Percentiles rank a stretch among this genome's conserved stretches.
phyloP scores from a whole-genome alignment of 2,797 vertebrate genomes.

The Gobionotothen gibberifrons region DNA sequence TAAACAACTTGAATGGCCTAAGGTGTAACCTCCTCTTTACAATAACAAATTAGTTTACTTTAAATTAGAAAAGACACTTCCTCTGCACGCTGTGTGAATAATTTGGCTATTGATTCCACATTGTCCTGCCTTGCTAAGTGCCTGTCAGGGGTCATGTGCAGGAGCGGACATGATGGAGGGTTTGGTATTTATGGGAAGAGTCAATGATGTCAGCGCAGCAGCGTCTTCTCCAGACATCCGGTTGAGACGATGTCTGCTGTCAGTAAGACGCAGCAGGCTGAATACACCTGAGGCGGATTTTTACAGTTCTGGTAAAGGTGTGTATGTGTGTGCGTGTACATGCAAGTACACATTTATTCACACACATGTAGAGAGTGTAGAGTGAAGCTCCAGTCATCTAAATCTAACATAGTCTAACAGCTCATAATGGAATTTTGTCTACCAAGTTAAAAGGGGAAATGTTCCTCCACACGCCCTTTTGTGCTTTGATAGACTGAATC shows the following conservation, averaged over 20 bases:
- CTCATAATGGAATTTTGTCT: slow-evolving; percentile 25
- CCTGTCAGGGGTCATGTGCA: slow-evolving; percentile 43
- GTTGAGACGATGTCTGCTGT: slow-evolving; percentile 69
- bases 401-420: slow-evolving; percentile 24
- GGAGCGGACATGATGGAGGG: slow-evolving; percentile 37
- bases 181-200: slow-evolving; percentile 61
- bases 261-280: slow-evolving; percentile 32
- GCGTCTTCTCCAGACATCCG: slow-evolving; percentile 72
- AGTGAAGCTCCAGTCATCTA: slow-evolving; percentile 45
- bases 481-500: slow-evolving; percentile 56
- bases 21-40: slow-evolving; percentile 50
- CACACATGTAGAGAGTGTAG: slow-evolving; percentile 22
- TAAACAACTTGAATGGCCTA: slow-evolving; percentile 62
- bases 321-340: slow-evolving; percentile 20
- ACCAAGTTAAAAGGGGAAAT: slow-evolving; percentile 51
- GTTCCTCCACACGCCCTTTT: slow-evolving; percentile 26
- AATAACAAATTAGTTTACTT: slow-evolving; percentile 69
- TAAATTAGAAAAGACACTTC: slow-evolving; percentile 55
- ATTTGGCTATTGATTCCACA: slow-evolving; percentile 54
- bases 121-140: slow-evolving; percentile 39
- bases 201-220: slow-evolving; percentile 55
- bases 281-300: slow-evolving; percentile 44
- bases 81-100: slow-evolving; percentile 49
- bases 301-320: slow-evolving; percentile 33
- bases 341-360: slow-evolving; percentile 25